These are phyloP conservation scores for Agrilus cyanescens DNA, from an alignment of 2,888 invertebrate species.

Conservation along the genomic window DNA sequence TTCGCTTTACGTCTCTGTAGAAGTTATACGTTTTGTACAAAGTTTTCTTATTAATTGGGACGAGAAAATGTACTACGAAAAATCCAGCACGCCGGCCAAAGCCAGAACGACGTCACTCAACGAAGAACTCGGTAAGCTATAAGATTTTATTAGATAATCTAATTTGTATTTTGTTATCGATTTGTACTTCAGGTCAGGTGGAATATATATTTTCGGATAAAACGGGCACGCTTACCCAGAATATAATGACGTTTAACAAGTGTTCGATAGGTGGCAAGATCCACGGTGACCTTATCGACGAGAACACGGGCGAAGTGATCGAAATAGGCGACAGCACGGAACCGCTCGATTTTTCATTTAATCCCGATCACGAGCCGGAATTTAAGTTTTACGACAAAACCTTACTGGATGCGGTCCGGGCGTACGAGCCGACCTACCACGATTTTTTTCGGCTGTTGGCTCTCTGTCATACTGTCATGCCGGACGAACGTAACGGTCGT, in stretches of 20 bases:
- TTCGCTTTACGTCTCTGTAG: conserved; percentile 91
- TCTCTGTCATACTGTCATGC: conserved; percentile 98
- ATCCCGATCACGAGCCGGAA: conserved; percentile 80
- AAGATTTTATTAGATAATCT: neutral
- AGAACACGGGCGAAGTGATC: conserved; percentile 73
- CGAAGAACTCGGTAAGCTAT: conserved; percentile 71
- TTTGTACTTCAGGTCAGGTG: conserved; percentile 78
- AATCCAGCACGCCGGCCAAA: conserved; percentile 82
- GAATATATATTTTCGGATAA: conserved; percentile 99
- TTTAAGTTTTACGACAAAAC: conserved; percentile 90
- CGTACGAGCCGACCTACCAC: conserved; percentile 62
- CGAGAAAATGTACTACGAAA: conserved; percentile 91
- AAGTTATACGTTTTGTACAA: conserved; percentile 96
- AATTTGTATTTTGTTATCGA: no score
- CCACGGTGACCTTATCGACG: conserved; percentile 87
- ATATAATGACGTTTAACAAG: conserved; percentile 99
- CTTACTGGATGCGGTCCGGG: conserved; percentile 70
- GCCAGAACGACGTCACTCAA: conserved; percentile 96
- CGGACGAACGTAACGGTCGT: conserved; percentile 76
- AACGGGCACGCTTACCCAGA: conserved; percentile 97
- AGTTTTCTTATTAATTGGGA: conserved; percentile 99
- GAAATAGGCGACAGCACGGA: conserved; percentile 73
- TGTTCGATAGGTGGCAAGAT: conserved; percentile 87
- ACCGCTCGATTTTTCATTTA: conserved; percentile 87
- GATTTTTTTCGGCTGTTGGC: conserved; percentile 88